These are phyloP conservation scores for Oncorhynchus kisutch DNA, from an alignment of 2,113 vertebrate species.

Conservation along the genomic window DNA sequence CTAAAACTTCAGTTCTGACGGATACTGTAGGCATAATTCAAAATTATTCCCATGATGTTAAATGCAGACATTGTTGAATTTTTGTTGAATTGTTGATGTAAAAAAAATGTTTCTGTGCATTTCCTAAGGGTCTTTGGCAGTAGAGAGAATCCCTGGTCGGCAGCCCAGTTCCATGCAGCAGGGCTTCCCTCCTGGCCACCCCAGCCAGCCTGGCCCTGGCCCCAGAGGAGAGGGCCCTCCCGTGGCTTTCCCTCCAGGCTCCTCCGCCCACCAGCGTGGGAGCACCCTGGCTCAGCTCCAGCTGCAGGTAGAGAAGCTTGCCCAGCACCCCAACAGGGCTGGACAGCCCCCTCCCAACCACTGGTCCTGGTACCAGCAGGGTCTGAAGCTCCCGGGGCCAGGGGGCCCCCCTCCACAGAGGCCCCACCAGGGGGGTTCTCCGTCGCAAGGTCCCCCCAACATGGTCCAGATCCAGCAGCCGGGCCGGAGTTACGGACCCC, in stretches of 20 bases:
- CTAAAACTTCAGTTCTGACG: neutral
- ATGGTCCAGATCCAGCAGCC: slow-evolving; percentile 33
- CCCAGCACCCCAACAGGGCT: slow-evolving; percentile 68
- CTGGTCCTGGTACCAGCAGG: slow-evolving; percentile 74
- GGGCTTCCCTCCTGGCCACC: slow-evolving; percentile 41
- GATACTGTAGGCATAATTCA: too few relatives aligned
- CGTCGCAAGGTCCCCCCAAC: slow-evolving; percentile 59
- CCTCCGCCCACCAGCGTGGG: slow-evolving; percentile 67
- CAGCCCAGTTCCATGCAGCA: slow-evolving; percentile 53
- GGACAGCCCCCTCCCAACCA: slow-evolving; percentile 64
- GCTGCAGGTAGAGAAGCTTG: slow-evolving; percentile 79
- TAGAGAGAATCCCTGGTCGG: slow-evolving; percentile 65
- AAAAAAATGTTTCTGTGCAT: neutral
- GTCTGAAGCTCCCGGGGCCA: slow-evolving; percentile 51
- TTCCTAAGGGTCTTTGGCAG: slow-evolving; percentile 68
- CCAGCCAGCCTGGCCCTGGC: slow-evolving; percentile 33
- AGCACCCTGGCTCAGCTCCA: slow-evolving; percentile 78
- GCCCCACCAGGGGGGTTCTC: slow-evolving; percentile 71
- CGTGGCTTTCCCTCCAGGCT: slow-evolving; percentile 30
- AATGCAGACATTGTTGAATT: neutral
- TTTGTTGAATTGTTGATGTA: too few relatives aligned
- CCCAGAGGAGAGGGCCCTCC: slow-evolving; percentile 59
- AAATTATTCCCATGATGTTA: neutral
- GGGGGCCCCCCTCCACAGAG: slow-evolving; percentile 59
- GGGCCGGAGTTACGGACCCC: slow-evolving; percentile 57